A percentile compares a stretch with the other conserved stretches of the same genome.
These are phyloP conservation scores for Craniophora ligustri DNA, from an alignment of 2,888 invertebrate species.

Conservation along the genomic window DNA sequence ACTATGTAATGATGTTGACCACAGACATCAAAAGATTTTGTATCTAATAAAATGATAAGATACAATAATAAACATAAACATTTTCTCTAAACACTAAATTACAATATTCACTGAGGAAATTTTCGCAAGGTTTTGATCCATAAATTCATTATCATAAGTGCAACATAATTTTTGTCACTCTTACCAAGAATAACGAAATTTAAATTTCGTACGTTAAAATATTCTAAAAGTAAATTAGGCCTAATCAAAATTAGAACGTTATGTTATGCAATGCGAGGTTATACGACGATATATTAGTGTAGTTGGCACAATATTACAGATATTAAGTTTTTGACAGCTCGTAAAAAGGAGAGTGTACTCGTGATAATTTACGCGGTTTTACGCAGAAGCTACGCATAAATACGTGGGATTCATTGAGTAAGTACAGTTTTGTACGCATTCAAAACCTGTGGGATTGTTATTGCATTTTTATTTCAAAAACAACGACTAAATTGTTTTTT, in stretches of 20 bases:
- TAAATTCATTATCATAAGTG: conserved; percentile 6
- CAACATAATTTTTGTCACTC: conserved; percentile 4
- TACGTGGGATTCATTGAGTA: conserved; percentile 56
- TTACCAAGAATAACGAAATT: conserved; percentile 32
- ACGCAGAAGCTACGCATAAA: conserved; percentile 25
- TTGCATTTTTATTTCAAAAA: conserved; percentile 25
- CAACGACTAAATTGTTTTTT: conserved; percentile 37
- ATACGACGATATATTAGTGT: conserved; percentile 42
- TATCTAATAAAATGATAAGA: conserved; percentile 9
- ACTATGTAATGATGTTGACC: conserved; percentile 25
- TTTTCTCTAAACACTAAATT: neutral
- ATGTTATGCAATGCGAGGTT: conserved; percentile 41
- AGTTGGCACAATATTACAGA: conserved; percentile 54
- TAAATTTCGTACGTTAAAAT: conserved; percentile 24
- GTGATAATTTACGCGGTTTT: conserved; percentile 53
- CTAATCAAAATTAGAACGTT: conserved; percentile 40
- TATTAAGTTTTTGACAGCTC: conserved; percentile 63
- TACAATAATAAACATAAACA: neutral
- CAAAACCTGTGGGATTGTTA: conserved; percentile 29
- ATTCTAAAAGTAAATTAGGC: conserved; percentile 45
- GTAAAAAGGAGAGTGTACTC: conserved; percentile 56
- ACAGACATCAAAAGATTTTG: conserved; percentile 26
- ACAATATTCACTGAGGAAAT: neutral
- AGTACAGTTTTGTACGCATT: conserved; percentile 12
- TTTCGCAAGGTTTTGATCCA: conserved; percentile 4